Conservation (phyloP, 2,797 vertebrate species). For the Epinephelus coioides region DNA sequence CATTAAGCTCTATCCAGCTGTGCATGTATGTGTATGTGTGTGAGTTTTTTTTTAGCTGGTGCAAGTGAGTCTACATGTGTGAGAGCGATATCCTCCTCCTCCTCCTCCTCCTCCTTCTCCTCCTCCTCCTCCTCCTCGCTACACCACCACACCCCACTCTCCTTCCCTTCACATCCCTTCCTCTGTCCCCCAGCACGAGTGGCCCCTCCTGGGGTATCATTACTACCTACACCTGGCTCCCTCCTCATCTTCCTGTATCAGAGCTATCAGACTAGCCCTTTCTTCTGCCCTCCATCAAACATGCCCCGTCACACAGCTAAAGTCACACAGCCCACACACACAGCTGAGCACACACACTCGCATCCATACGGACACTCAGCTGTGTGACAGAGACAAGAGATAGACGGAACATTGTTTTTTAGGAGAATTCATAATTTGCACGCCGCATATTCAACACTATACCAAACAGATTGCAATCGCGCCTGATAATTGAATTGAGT, state of each 20-base stretch:
- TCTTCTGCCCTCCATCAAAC: constrained; percentile 55
- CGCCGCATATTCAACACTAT: neutral
- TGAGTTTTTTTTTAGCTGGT: constrained; percentile 19
- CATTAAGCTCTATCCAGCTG: constrained; percentile 66
- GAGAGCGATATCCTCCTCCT: constrained; percentile 14
- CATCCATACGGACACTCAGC: constrained; percentile 8
- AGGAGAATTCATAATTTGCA: constrained; percentile 15
- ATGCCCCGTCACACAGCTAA: constrained; percentile 39
- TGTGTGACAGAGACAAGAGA: neutral
- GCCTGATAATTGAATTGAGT: neutral
- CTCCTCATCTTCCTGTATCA: constrained; percentile 51
- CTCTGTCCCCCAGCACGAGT: constrained; percentile 8
- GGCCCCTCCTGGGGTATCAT: constrained; percentile 63
- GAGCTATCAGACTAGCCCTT: constrained; percentile 48
- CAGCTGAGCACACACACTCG: neutral
- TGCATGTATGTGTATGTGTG: constrained; percentile 41
- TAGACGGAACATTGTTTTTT: constrained; percentile 13
- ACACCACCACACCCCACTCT: neutral
- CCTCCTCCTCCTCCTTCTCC: neutral
- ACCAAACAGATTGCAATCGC: neutral
- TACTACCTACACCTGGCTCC: constrained; percentile 72
- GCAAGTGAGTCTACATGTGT: neutral
- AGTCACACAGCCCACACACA: constrained; percentile 26
- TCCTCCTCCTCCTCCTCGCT: too few species aligned
- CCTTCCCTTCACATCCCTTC: constrained; percentile 15